Evolutionary conservation across 2,888 invertebrate genomes (phyloP), one percentile per base, ranked within the genome.

Genomic region (Cyclophora albipunctata): DNA sequence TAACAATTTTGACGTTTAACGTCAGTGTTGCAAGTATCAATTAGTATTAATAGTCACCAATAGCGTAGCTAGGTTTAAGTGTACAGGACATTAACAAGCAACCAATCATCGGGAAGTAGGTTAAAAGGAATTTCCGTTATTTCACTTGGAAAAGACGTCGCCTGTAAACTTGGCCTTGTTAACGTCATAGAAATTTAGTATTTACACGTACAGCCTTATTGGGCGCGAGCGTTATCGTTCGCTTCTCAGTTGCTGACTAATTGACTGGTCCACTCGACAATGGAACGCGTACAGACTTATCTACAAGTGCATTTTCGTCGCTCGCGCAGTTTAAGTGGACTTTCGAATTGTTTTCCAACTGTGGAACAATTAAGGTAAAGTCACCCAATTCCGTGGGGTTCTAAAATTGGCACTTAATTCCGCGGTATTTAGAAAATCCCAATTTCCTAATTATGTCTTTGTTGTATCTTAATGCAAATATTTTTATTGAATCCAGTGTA

Each of bases 161-260:
- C 20, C 20, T 66, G 65, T 62, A 64, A 69, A 62, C 49, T 52
- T 52, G 50, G 59, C 60, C 62, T 63, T 63, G 64, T 64, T 60
- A 58, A 56, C 60, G 66, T 63, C 63, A 62, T 61, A 64, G 65
- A 66, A 66, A 69, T 67, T 20, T 20, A 20, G 20, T 20, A 20
- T 20, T 68, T 67, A 66, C 62, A 60, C 55, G 50, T 61, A 61
- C 56, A 60, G 57, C 58, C 55, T 59, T 62, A 61, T 55, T 56
- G 58, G 59, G 56, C 52, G 52, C 50, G 58, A 50, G 63, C 64
- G 63, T 60, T 62, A 58, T 56, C 50, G 50, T 51, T 58, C 48
- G 49, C 47, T 34, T 34, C 50, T 66, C 4, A 37, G 37, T 37
- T 37, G 20, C 20, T 20, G 57, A 61, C 63, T 66, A 64, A 73